phyloP scores from a whole-genome alignment of 2,797 vertebrate genomes.

The Lepus oiostolus region DNA sequence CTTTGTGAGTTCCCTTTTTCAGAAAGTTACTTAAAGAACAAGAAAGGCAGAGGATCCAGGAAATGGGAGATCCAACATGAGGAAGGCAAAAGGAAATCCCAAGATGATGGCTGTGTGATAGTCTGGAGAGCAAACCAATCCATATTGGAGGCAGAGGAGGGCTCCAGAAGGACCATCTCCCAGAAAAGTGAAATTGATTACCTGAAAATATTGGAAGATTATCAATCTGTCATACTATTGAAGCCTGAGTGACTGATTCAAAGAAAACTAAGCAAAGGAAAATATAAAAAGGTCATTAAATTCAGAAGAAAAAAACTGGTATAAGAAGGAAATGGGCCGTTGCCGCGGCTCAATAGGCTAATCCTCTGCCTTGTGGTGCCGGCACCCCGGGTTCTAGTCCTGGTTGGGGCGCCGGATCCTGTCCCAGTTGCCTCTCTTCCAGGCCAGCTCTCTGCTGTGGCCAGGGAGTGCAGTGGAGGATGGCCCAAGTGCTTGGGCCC shows the following conservation, averaged over 20 bases:
- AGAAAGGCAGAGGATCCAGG: conserved; percentile 12
- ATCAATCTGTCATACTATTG: conserved; percentile 55
- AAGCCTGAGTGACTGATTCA: conserved; percentile 19
- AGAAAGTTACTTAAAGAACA: conserved; percentile 56
- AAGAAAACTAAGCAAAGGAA: conserved; percentile 56
- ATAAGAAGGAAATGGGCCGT: conserved; percentile 19
- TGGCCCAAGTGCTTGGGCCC: no score
- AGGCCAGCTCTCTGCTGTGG: no score
- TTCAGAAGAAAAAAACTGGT: conserved; percentile 47
- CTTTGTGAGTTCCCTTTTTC: conserved; percentile 50
- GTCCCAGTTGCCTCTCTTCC: no score
- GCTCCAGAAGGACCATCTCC: neutral
- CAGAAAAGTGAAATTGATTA: conserved; percentile 46
- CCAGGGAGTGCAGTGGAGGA: no score
- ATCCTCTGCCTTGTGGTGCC: no score
- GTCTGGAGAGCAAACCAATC: neutral
- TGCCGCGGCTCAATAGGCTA: no score
- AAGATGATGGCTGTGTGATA: neutral
- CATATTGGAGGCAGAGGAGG: neutral
- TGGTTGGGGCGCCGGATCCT: no score
- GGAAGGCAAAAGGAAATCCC: conserved; percentile 37
- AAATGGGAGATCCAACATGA: conserved; percentile 41
- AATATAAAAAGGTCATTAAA: conserved; percentile 46
- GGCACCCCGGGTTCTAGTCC: no score
- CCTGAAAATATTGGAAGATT: conserved; percentile 45